Base-by-base conservation (phyloP, 2,797 vertebrate species). In the Euthynnus affinis region DNA sequence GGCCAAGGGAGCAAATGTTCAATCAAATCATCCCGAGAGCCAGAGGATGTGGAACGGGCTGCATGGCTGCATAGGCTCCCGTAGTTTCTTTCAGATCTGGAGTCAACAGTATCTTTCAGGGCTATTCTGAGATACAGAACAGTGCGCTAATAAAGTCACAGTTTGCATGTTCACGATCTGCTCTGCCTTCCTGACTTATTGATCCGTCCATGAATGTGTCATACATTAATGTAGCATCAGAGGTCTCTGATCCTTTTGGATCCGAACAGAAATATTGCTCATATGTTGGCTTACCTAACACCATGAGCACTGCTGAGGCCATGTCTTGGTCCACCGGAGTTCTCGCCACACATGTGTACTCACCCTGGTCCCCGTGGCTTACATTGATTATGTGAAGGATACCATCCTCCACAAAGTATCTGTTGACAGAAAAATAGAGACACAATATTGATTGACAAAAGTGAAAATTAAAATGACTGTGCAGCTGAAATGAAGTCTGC, bases 351-450 rank as follows among this genome's bases (percentile, higher is more conserved):
- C 98, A 99, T 0, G 82, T 93, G 85, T 99, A 99, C n/a, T 92
- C 34, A 0, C 97, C 98, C 83, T 96, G 94, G 78, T 99, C 98
- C 53, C 90, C 84, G 86, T 94, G 92, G 32, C 92, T 96, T 32
- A 98, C 95, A 0, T 96, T 97, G 81, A 94, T 61, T 49, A 99
- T 96, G 76, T 96, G 96, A 85, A 99, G 94, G 1, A 94, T 92
- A 2, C 96, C 93, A 5, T 94, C 95, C 42, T 97, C 96, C 53
- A 96, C 80, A 52, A 96, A 86, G 78, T 98, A 95, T 93, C 98
- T 99, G 81, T 44, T 27, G n/a, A 40, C 57, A 80, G 76, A 79
- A 69, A 64, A 18, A 78, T 25, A 20, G 76, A 85, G 76, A 77
- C 58, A 70, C 12, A 17, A 22, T 71, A 75, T 80, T 76, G 80